A percentile compares a stretch with the other conserved stretches of the same genome.
Conservation (phyloP, 2,113 vertebrate species). For the Oreochromis tanganicae region DNA sequence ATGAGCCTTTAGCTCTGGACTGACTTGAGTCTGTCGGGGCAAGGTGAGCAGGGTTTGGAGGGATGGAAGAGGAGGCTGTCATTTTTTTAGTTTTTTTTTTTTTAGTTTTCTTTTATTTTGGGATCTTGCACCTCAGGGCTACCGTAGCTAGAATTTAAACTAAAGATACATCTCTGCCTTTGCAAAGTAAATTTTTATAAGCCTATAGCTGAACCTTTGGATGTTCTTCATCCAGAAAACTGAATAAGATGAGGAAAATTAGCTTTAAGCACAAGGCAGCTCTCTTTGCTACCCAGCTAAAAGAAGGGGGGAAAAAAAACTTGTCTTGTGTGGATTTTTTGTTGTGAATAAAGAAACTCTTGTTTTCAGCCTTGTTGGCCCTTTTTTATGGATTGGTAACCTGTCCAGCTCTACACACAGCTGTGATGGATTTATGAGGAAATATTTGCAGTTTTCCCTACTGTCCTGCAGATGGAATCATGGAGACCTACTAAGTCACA, state of each 20-base stretch:
- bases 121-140: background rate
- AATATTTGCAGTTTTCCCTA: background rate
- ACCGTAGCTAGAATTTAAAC: background rate
- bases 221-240: background rate
- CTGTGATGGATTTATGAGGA: background rate
- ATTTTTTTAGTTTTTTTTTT: background rate
- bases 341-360: background rate
- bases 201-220: background rate
- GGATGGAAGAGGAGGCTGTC: background rate
- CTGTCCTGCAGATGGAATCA: background rate
- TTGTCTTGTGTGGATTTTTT: background rate
- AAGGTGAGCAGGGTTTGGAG: background rate
- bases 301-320: background rate
- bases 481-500: background rate
- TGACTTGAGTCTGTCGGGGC: background rate
- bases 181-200: background rate
- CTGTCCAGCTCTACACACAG: rapidly evolving
- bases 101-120: background rate
- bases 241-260: background rate
- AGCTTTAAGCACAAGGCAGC: background rate
- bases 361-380: background rate
- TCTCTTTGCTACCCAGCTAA: background rate
- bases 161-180: background rate
- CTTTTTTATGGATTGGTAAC: background rate
- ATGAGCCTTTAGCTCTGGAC: background rate